These are phyloP conservation scores for Drosophila antonietae DNA, from an alignment of 2,888 invertebrate genomes.

Conservation along the genomic window DNA sequence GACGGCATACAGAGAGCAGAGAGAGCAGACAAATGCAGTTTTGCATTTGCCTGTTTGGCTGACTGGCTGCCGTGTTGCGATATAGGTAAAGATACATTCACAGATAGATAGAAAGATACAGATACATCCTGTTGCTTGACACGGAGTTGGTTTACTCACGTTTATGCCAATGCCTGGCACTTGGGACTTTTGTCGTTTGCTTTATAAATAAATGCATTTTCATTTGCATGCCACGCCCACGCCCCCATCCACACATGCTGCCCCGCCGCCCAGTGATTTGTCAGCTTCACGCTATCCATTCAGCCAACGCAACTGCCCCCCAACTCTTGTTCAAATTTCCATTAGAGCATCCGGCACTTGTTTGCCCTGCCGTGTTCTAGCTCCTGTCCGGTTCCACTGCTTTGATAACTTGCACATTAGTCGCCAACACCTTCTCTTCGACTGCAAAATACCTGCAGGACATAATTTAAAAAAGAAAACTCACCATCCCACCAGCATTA, in stretches of 20 bases:
- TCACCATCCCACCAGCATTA: slow-evolving; percentile 44
- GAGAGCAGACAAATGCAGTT: slow-evolving; percentile 60
- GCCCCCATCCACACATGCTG: slow-evolving; percentile 17
- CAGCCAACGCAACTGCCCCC: not conserved
- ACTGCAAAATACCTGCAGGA: slow-evolving; percentile 68
- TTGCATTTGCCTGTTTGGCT: slow-evolving; percentile 53
- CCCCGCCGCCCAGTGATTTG: slow-evolving; percentile 54
- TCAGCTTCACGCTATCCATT: slow-evolving; percentile 49
- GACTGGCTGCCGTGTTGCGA: slow-evolving; percentile 43
- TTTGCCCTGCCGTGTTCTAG: slow-evolving; percentile 30
- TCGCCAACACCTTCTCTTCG: slow-evolving; percentile 53
- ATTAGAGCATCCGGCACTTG: slow-evolving; percentile 51
- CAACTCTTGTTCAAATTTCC: slow-evolving; percentile 52
- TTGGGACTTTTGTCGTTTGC: slow-evolving; percentile 68
- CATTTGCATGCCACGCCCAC: slow-evolving; percentile 59
- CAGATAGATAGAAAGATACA: slow-evolving; percentile 48
- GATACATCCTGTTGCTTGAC: slow-evolving; percentile 67
- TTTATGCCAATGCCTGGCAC: slow-evolving; percentile 32
- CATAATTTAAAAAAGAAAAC: slow-evolving; percentile 73
- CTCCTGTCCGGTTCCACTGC: slow-evolving; percentile 9
- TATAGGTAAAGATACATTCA: slow-evolving; percentile 62
- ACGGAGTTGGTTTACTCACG: slow-evolving; percentile 32
- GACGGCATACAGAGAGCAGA: slow-evolving; percentile 44
- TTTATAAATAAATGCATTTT: slow-evolving; percentile 75
- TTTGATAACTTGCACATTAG: slow-evolving; percentile 69